Evolutionary conservation across 2,888 invertebrate species (phyloP).

Genomic region (Hydrotaea cyrtoneurina): DNA sequence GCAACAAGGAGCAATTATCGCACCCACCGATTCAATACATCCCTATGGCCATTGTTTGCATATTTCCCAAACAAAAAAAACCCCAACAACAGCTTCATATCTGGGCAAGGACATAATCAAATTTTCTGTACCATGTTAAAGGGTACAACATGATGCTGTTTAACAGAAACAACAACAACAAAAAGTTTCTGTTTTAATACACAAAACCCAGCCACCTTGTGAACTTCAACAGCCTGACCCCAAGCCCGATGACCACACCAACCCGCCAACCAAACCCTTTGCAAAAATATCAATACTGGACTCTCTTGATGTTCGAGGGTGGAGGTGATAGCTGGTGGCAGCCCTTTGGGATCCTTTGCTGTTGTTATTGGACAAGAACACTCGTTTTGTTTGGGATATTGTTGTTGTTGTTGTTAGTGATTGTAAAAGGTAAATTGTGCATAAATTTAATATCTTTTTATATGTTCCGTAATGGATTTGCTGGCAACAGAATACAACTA

Average conservation of each 20-base stretch:
- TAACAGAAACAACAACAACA: background rate
- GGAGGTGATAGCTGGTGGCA: background rate
- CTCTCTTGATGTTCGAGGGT: background rate
- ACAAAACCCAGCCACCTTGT: background rate
- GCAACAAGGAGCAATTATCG: too few relatives aligned
- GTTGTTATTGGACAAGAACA: background rate
- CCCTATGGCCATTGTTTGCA: too few relatives aligned
- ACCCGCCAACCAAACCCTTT: background rate
- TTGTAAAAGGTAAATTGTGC: slow-evolving; percentile 58
- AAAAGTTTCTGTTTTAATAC: background rate
- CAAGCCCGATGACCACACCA: background rate
- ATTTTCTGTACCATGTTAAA: background rate
- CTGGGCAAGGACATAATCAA: background rate
- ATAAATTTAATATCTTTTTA: slow-evolving; percentile 55
- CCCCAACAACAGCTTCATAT: background rate
- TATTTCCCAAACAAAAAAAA: too few relatives aligned
- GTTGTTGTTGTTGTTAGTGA: slow-evolving; percentile 21
- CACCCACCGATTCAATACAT: too few relatives aligned
- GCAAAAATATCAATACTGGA: background rate
- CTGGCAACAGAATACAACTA: background rate
- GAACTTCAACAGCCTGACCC: background rate
- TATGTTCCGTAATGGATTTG: slow-evolving; percentile 16
- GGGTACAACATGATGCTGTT: background rate
- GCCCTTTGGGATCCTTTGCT: background rate
- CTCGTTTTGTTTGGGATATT: too few relatives aligned